Evolutionary conservation across 2,113 vertebrate species (phyloP).

Genomic region (Paramisgurnus dabryanus): DNA sequence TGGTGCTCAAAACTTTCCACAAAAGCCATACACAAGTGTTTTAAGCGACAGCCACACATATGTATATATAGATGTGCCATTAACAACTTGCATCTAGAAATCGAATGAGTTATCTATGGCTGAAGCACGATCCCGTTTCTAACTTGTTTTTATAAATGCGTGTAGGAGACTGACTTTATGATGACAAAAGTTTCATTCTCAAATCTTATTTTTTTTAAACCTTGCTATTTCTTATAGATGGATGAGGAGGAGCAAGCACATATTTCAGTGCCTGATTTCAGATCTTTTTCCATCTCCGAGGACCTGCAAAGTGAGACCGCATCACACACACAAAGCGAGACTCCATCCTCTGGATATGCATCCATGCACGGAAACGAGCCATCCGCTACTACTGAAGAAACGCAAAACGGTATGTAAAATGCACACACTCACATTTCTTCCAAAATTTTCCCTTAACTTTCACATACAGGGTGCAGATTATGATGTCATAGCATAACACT

Average conservation of each 20-base stretch:
- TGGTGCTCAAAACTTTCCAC: no score
- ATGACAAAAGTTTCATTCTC: no score
- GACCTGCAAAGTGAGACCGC: slow-evolving; percentile 52
- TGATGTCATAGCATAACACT: no score
- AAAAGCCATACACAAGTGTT: no score
- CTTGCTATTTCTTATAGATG: slow-evolving; percentile 21
- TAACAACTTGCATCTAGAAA: no score
- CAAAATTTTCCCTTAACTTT: not conserved
- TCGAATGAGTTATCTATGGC: no score
- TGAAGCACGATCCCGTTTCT: no score
- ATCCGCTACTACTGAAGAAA: slow-evolving; percentile 62
- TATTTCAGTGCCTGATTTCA: slow-evolving; percentile 46
- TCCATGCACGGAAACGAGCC: slow-evolving; percentile 80
- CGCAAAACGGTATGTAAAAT: slow-evolving; percentile 25
- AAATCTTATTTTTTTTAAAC: no score
- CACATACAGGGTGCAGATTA: not conserved
- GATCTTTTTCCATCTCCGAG: slow-evolving; percentile 56
- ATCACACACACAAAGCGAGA: slow-evolving; percentile 70
- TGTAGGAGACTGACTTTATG: no score
- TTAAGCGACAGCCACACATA: no score
- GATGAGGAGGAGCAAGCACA: slow-evolving; percentile 54
- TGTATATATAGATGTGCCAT: no score
- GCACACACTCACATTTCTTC: not conserved
- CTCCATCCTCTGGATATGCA: slow-evolving; percentile 82
- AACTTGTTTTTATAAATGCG: no score